A percentile compares a stretch with the other conserved stretches of the same genome.
Evolutionary conservation across 2,797 vertebrate species (phyloP).

Genomic region (Okamejei kenojei): DNA sequence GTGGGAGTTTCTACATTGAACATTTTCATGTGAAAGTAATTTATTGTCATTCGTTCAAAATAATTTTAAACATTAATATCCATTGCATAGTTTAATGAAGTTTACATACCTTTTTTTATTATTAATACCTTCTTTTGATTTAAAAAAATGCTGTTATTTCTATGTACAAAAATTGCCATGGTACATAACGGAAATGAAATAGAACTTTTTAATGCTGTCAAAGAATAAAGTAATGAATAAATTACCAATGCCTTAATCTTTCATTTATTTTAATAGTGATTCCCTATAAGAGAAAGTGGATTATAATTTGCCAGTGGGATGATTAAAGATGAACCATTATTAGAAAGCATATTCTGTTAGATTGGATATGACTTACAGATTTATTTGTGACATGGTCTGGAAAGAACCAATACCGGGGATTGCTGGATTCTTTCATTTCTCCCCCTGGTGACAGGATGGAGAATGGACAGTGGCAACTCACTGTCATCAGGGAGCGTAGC

Average conservation of each 20-base stretch:
- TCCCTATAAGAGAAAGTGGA: constrained; percentile 32
- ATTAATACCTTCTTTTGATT: constrained; percentile 36
- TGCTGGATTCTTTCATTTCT: background rate
- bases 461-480: constrained; percentile 32
- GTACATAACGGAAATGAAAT: constrained; percentile 32
- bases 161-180: constrained; percentile 30
- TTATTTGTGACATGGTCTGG: constrained; percentile 21
- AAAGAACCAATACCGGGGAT: constrained; percentile 14
- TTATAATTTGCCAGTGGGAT: constrained; percentile 34
- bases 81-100: constrained; percentile 32
- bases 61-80: constrained; percentile 31
- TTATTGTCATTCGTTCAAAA: constrained; percentile 14
- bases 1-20: background rate
- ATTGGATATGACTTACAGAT: constrained; percentile 34
- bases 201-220: constrained; percentile 36
- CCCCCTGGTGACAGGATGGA: constrained; percentile 26
- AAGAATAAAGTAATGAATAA: constrained; percentile 36
- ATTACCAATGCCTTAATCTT: constrained; percentile 38
- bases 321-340: constrained; percentile 34
- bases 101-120: constrained; percentile 36
- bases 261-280: constrained; percentile 36
- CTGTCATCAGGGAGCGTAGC: constrained; percentile 17
- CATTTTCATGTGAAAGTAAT: background rate
- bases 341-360: constrained; percentile 31
- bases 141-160: constrained; percentile 37